Evolutionary conservation across 2,113 vertebrate species (phyloP), one percentile per base, ranked within the genome.

Genomic region (Aldabrachelys gigantea): DNA sequence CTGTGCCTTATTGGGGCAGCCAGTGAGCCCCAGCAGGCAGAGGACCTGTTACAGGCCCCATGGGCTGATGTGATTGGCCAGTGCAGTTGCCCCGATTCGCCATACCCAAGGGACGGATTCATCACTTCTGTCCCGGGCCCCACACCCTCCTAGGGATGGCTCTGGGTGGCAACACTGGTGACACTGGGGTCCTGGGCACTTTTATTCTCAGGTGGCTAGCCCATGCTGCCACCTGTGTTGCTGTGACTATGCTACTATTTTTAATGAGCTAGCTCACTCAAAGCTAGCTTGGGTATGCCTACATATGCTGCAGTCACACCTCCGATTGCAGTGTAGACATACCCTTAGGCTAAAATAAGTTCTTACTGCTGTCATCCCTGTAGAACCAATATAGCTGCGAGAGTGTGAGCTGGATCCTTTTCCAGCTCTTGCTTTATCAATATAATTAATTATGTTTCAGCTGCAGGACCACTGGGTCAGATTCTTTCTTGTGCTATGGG

Each of bases 391-490:
- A 97, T 89, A 94, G 92, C 41, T 78, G 93, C 21, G 17, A 38
- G 35, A 72, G 9, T 38, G 95, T 95, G 92, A 96, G 96, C 96
- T 88, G 87, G 85, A 87, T 92, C 75, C 80, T 47, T 91, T 96
- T 97, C 97, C 95, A 85, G 92, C 90, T 94, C 89, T 52, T 90
- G 88, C 82, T 69, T 93, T 90, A 95, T 91, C 96, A 96, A 84
- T 92, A 88, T 90, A 93, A 93, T 85, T 94, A 89, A 94, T 65
- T 88, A 89, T 91, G 91, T 91, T 91, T 78, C 93, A 92, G 93
- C 89, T 89, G 90, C 88, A 94, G 25, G 41, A 41, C 75, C 21
- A 89, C 57, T 95, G 91, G 85, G n/a, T 84, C 93, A 13, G 72
- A 75, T 87, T 82, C 79, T 85, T 94, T 92, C 85, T 89, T 89